A percentile compares a stretch with the other conserved stretches of the same genome.
Evolutionary conservation across 2,113 vertebrate genomes (phyloP).

Genomic region (Poicephalus gulielmi): DNA sequence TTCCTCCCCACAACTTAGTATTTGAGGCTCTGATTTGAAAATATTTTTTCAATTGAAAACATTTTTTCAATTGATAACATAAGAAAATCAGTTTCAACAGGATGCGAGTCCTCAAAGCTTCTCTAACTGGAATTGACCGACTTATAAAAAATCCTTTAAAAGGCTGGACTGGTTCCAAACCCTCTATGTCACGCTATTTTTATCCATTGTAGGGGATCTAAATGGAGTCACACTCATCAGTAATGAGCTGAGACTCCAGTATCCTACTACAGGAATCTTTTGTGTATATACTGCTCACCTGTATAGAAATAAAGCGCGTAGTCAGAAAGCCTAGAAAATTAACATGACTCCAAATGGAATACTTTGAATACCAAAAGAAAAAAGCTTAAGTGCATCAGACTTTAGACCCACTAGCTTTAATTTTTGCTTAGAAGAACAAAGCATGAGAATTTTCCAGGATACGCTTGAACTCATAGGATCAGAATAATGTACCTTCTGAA

Average conservation of each 20-base stretch:
- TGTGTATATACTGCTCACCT: background rate
- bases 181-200: background rate
- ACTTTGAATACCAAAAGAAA: background rate
- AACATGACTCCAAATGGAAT: background rate
- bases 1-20: background rate
- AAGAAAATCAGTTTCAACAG: background rate
- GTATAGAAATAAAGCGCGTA: background rate
- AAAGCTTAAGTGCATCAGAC: background rate
- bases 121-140: background rate
- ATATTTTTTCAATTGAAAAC: background rate
- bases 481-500: background rate
- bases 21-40: background rate
- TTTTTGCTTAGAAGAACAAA: background rate
- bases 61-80: background rate
- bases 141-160: background rate
- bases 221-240: background rate
- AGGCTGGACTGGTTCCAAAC: background rate
- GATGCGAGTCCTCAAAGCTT: background rate
- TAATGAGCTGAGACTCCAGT: background rate
- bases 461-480: background rate
- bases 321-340: background rate
- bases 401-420: background rate
- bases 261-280: background rate
- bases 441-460: background rate
- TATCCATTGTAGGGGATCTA: background rate